Evolutionary conservation across 2,888 invertebrate species (phyloP), one percentile per base, ranked within the genome.

Genomic region (Callyntrura guangdongensis): DNA sequence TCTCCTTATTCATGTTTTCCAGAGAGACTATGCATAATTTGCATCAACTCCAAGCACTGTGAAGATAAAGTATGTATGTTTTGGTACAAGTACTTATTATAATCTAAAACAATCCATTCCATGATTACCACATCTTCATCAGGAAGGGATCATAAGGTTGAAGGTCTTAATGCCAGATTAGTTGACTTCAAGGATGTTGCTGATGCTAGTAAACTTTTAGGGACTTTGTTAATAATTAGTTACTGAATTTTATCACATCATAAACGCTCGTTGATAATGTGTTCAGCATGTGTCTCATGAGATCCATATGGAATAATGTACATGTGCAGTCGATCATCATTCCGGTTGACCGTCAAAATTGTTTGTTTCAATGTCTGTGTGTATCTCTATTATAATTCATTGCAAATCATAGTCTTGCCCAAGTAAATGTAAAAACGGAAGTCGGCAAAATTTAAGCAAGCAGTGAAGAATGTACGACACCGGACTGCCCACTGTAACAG

Each of bases 91-190:
- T n/a, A 64, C 3, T 69, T 47, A 47, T 47, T 47, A 72, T 72
- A 47, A 45, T 47, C 72, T 72, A 14, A 2, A 47, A 47, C 25
- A n/a, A 25, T 25, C 56, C 79, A 56, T 79, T 79, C 25, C 17
- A 36, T 56, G 79, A 79, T 79, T 79, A 79, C 81, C 77, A 79
- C 72, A 89, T 83, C 83, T 72, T 83, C 89, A 74, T 53, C 83
- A 89, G 72, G 89, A 89, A 83, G 83, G 83, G 83, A 89, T 74
- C 89, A 72, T 61, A 83, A 89, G 89, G 83, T 83, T 83, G 82
- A 89, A 89, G 89, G 89, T 79, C 67, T 61, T 59, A 64, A 79
- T 79, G 79, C 79, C 67, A 86, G 79, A 86, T 86, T 86, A 86
- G 79, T 74, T 49, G 64, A 77, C 59, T 79, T 79, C 86, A 86